A percentile compares a stretch with the other conserved stretches of the same genome.
Evolutionary conservation across 37 sponge, comb jelly and placozoan species (phyloP).

Genomic region (Theonella swinhoei): DNA sequence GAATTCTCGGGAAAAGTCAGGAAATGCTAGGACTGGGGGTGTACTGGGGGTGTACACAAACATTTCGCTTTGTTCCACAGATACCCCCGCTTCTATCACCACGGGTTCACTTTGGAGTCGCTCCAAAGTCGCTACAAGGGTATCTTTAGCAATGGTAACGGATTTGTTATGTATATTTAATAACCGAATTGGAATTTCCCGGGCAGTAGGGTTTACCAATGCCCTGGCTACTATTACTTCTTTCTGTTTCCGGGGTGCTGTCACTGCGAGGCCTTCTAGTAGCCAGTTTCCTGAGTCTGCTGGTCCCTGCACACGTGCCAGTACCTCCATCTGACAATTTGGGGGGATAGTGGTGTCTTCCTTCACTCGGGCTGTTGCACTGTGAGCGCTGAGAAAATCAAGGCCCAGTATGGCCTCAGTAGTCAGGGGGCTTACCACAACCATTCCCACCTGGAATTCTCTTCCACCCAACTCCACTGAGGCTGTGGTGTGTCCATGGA

Average conservation of each 20-base stretch:
- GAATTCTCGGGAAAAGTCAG: no score
- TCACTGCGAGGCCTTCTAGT: background rate
- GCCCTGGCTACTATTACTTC: no score
- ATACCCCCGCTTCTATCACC: no score
- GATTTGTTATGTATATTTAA: slow-evolving; percentile 6
- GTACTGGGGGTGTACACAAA: no score
- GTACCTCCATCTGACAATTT: background rate
- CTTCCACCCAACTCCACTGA: background rate
- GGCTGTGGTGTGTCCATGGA: background rate
- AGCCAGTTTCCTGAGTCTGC: no score
- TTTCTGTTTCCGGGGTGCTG: no score
- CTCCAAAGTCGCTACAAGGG: slow-evolving; percentile 5
- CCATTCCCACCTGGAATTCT: background rate
- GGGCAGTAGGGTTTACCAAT: background rate
- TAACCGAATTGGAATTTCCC: background rate
- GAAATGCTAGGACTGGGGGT: no score
- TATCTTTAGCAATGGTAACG: background rate
- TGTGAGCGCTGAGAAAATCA: background rate
- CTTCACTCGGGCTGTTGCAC: background rate
- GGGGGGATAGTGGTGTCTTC: background rate
- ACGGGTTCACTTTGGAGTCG: background rate
- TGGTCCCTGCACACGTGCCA: no score
- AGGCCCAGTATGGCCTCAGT: no score
- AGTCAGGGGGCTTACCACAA: no score
- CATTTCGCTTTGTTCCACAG: no score